Evolutionary conservation across 2,797 vertebrate species (phyloP), one percentile per base, ranked within the genome.

Genomic region (Danio albolineatus): DNA sequence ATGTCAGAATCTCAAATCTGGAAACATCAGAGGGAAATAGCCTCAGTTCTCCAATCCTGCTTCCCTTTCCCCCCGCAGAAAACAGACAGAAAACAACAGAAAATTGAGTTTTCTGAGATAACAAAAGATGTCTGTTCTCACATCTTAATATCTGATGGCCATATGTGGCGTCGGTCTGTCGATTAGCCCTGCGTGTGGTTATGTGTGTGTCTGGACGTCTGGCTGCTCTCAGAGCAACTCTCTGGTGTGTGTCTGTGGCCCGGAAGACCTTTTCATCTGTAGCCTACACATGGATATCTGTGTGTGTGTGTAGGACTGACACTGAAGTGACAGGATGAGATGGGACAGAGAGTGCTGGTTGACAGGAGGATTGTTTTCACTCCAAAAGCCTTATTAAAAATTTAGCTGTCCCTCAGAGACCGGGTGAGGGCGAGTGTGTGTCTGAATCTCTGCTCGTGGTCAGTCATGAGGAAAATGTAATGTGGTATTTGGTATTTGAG

Each of bases 301-400:
- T 62, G 71, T 75, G 71, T 76, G 66, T 78, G 78, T 70, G 70
- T 48, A 44, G 43, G 28, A 48, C 67, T 80, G 80, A 73, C 70
- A 70, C 69, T 66, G 51, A 76, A 60, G 80, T 78, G 73, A 82
- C 84, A 80, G 79, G 39, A 79, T 79, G 82, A 80, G 70, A 28
- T 59, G 64, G 72, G 82, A 69, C 59, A 81, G 64, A 62, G 82
- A 83, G 66, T 75, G 84, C 71, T 43, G 78, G 70, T 75, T 85
- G 81, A 87, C 88, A 83, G 82, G 64, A 83, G 79, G 69, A 78
- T 79, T 86, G 84, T 88, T 87, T 87, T 85, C 51, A 81, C 69
- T 86, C 82, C 78, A 83, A 86, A 79, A 83, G 60, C 43, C 73
- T 74, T 66, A 66, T 89, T 78, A 84, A 83, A 86, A 80, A 85